Evolutionary conservation across 2,888 invertebrate genomes (phyloP), one percentile per base, ranked within the genome.

Genomic region (Troilus luridus): DNA sequence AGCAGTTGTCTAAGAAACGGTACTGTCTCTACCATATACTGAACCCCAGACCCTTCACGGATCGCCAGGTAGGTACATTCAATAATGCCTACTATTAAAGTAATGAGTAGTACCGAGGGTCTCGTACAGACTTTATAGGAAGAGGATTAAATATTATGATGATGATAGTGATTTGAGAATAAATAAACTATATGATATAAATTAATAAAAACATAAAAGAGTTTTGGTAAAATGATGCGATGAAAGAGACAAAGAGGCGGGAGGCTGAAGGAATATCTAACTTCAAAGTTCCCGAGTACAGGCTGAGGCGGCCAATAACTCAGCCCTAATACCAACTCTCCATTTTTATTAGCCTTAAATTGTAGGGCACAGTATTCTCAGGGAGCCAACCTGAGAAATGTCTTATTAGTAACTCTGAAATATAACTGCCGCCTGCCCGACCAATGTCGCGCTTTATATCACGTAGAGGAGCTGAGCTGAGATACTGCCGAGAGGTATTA

Each of bases 331-430:
- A 58, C 85, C 56, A 21, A 85, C 85, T 85, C 56, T 85, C 85
- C 85, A 85, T 85, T 85, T 85, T 85, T 85, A 85, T 85, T 85
- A 85, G 85, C 85, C 56, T 58, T 85, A 85, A 85, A 85, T 85
- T 85, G 85, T 85, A n/a, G 85, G 56, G 5, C n/a, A 11, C 85
- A 56, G 56, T 77, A 77, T 77, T 77, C 72, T 77, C 72, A 0
- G 85, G 21, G 81, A 85, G 54, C 56, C 54, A 21, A 85, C 85
- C 85, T 85, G 56, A 58, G 56, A 85, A 85, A 85, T 85, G 56
- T 85, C 85, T 56, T 85, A 85, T 85, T 85, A 85, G 56, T 85
- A 85, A 85, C 85, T 85, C 85, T 56, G 85, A 85, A 85, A 85
- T 85, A 85, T 85, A 85, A 85, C 56, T n/a, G 12, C 85, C 56